Conservation (phyloP, 2,113 vertebrate species). For the Microcebus tavaratra region DNA sequence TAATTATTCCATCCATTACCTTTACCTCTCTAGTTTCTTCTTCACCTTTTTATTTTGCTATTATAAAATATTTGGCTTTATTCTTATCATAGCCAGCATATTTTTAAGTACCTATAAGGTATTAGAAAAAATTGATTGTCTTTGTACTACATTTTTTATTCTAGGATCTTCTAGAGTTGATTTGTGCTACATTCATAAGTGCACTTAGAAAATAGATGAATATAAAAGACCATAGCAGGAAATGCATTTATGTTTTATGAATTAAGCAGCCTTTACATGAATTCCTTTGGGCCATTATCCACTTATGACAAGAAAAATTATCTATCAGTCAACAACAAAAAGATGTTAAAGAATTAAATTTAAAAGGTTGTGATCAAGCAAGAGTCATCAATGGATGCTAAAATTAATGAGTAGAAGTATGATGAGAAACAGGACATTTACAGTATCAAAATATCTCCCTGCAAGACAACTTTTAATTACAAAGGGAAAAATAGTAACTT, state of each 20-base stretch:
- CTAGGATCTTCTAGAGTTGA: not conserved
- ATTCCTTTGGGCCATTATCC: conserved; percentile 1
- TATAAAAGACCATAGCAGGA: not conserved
- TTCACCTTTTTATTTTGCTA: not conserved
- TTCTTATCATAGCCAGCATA: not conserved
- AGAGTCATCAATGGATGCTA: not conserved
- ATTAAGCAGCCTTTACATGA: conserved; percentile 9
- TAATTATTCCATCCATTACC: not conserved
- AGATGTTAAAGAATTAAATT: not conserved
- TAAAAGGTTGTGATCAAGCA: conserved; percentile 6
- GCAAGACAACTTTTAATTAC: not conserved
- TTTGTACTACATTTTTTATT: conserved; percentile 18
- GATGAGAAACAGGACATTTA: not conserved
- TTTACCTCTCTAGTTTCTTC: not conserved
- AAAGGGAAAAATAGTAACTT: not conserved
- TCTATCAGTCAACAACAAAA: not conserved
- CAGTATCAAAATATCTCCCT: not conserved
- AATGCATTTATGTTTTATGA: not conserved
- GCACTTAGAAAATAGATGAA: not conserved
- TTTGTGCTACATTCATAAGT: not conserved
- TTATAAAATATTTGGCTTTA: conserved; percentile 18
- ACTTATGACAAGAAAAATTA: not conserved
- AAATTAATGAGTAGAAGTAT: not conserved
- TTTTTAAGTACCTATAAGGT: not conserved
- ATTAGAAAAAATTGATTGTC: not conserved